Base-by-base conservation (phyloP, 2,113 vertebrate species). In the Ariopsis seemanni region DNA sequence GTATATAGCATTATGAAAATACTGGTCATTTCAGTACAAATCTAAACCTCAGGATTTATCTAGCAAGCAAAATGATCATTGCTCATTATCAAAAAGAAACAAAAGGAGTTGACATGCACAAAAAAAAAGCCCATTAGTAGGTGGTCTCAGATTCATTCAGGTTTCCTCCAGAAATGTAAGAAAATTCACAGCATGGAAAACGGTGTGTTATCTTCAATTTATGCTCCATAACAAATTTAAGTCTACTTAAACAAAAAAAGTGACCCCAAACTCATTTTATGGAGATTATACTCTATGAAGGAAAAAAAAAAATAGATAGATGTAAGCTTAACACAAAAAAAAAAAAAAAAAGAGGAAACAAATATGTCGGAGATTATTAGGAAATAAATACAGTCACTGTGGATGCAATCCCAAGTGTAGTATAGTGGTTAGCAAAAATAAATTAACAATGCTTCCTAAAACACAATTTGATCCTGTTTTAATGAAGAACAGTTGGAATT, bases 1-100 rank as follows among this genome's bases (percentile, higher is more conserved):
- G 91, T 87, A 92, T 92, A 92, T 91, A 92, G 89, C 85, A 91
- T 93, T 82, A 95, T 91, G 94, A 96, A 96, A 96, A 96, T 96
- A 96, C 94, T 95, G 95, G 95, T 91, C 91, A 95, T 92, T 93
- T 94, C 91, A 94, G 93, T 95, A 95, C 89, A 96, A 96, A 95
- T 95, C 95, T 95, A 95, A 93, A 95, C 89, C 88, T 91, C 92
- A 93, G 86, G 88, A 94, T 95, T 95, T 92, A 93, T 94, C 93
- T 92, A 94, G 89, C 91, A 92, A 95, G 92, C 93, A 92, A 91
- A 92, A 92, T n/a, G 89, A 93, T 93, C 90, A 92, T 92, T 92
- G 91, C 92, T 94, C 30, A 79, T 94, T 93, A 85, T 93, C 90
- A 62, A 89, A 92, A 91, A 85, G 57, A 86, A 89, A 71, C 53